Evolutionary conservation across 2,797 vertebrate genomes (phyloP).

Genomic region (Menidia menidia): DNA sequence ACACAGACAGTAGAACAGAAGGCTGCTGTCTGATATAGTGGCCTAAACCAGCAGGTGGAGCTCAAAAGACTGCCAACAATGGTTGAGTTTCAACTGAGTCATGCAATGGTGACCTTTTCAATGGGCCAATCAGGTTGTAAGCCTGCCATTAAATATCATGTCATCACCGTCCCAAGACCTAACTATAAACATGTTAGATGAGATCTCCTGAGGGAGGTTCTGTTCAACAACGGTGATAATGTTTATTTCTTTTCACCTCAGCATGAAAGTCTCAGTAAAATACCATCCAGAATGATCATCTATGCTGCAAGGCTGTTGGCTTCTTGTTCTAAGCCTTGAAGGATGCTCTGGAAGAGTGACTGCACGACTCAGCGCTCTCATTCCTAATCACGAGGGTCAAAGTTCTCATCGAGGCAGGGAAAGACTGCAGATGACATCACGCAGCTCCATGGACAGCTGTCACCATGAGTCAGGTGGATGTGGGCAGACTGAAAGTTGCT

Average conservation of each 20-base stretch:
- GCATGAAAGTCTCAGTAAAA: constrained; percentile 42
- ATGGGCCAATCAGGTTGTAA: constrained; percentile 43
- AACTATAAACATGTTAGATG: constrained; percentile 42
- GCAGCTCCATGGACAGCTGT: constrained; percentile 69
- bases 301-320: constrained; percentile 42
- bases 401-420: constrained; percentile 44
- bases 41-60: constrained; percentile 63
- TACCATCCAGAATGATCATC: constrained; percentile 43
- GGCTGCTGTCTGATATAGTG: constrained; percentile 9
- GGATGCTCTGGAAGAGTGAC: constrained; percentile 44
- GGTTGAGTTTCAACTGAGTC: constrained; percentile 41
- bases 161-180: constrained; percentile 39
- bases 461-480: constrained; percentile 77
- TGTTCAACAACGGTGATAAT: constrained; percentile 27
- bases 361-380: constrained; percentile 41
- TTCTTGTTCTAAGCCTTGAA: constrained; percentile 36
- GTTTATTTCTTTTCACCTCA: constrained; percentile 52
- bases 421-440: constrained; percentile 70
- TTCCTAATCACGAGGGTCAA: constrained; percentile 58
- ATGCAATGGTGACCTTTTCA: constrained; percentile 25
- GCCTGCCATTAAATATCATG: constrained; percentile 15
- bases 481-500: constrained; percentile 67
- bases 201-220: constrained; percentile 37
- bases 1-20: constrained; percentile 8
- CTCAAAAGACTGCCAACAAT: constrained; percentile 41